Conservation (phyloP, 2,888 invertebrate genomes). For the Tineola bisselliella region DNA sequence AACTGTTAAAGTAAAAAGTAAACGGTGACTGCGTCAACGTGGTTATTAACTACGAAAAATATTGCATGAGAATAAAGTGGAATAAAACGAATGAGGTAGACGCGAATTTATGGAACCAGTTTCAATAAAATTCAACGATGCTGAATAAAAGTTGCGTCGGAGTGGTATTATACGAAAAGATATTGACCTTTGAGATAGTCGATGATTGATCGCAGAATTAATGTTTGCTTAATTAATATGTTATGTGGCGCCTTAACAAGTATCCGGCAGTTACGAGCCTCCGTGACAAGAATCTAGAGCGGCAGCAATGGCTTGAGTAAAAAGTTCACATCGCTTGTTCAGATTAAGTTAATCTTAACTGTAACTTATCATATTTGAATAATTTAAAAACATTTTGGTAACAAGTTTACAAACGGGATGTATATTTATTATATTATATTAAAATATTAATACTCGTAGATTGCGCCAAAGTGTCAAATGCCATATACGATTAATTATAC, state of each 20-base stretch:
- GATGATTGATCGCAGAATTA: constrained; percentile 56
- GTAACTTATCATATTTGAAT: background rate
- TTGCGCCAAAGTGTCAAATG: no score
- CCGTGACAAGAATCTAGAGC: constrained; percentile 34
- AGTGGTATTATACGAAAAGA: constrained; percentile 51
- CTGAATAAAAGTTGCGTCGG: constrained; percentile 35
- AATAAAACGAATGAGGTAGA: constrained; percentile 18
- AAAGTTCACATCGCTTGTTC: background rate
- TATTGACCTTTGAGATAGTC: constrained; percentile 56
- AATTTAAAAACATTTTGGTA: background rate
- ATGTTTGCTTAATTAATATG: constrained; percentile 43
- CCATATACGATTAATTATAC: no score
- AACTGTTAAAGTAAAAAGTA: constrained; percentile 17
- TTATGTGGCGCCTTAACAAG: constrained; percentile 45
- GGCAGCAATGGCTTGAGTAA: constrained; percentile 14
- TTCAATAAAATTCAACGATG: constrained; percentile 44
- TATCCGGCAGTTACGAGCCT: constrained; percentile 25
- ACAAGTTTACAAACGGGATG: no score
- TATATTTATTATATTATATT: no score
- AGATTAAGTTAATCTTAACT: constrained; percentile 1
- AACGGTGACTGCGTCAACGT: background rate
- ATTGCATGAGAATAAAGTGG: constrained; percentile 12
- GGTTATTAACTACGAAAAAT: constrained; percentile 16
- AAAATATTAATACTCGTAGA: no score
- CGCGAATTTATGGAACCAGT: constrained; percentile 35